Evolutionary conservation across 1,140 invertebrate species (phyloP), one percentile per base, ranked within the genome.

Genomic region (Chelonus insularis): DNA sequence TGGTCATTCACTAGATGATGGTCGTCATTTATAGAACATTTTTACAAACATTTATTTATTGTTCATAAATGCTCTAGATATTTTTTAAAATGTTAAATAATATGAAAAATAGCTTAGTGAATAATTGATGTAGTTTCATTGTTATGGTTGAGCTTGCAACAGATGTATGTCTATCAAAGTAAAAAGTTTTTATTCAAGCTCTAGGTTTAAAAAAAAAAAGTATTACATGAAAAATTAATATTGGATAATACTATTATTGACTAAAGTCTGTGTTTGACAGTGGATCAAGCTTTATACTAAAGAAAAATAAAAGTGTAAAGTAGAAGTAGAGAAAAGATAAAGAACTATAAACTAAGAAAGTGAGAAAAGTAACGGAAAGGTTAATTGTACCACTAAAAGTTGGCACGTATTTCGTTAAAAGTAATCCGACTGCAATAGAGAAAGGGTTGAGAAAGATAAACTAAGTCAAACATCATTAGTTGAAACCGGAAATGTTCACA

Each of bases 391-490:
- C 41, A 43, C 12, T 43, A 43, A 43, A 43, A 43, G 41, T 43
- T 43, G 41, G 41, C 41, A 43, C 41, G 41, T 43, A 43, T 43
- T 43, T 43, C 41, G 18, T 43, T 43, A 43, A 43, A 43, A 43
- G 18, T 43, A 43, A 43, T 43, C 41, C 18, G 41, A 43, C 41
- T 43, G 18, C 11, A 12, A 14, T 39, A 11, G 37, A 11, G 37
- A 8, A 43, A 16, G 41, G 41, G 14, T 43, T 43, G 41, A 16
- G 18, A 43, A 43, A 43, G 41, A 43, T 14, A 43, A 43, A 43
- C 41, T 43, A 18, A 43, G 41, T 43, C 41, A 43, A 43, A 43
- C 18, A 43, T 43, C 41, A 43, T 43, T 43, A 43, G 41, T 43
- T 16, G 41, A 43, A 43, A 43, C 41, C 41, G 18, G 41, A 43